These are phyloP conservation scores for Brachyhypopomus occidentalis DNA, from an alignment of 2,113 vertebrate species.

Conservation along the genomic window DNA sequence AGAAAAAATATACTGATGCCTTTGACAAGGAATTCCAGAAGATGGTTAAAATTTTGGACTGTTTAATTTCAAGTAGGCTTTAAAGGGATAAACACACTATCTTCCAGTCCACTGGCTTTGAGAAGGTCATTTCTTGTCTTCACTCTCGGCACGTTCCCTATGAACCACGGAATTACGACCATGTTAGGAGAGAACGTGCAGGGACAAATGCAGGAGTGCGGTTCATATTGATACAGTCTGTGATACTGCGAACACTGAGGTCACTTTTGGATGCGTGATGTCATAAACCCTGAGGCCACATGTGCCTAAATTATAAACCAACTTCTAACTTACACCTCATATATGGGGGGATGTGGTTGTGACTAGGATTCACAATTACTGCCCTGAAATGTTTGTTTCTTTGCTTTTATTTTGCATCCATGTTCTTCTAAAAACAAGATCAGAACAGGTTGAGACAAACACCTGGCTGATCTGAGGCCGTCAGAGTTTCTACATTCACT, in stretches of 20 bases:
- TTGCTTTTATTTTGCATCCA: neutral
- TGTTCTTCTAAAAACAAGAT: neutral
- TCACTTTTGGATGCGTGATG: constrained; percentile 6
- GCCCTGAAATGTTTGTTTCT: neutral
- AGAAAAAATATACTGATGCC: neutral
- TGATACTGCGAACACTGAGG: constrained; percentile 1
- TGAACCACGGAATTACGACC: constrained; percentile 61
- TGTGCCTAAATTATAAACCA: constrained; percentile 9
- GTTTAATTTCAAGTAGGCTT: constrained; percentile 61
- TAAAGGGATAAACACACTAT: constrained; percentile 61
- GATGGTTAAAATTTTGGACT: constrained; percentile 55
- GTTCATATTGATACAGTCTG: constrained; percentile 64
- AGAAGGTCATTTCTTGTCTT: constrained; percentile 60
- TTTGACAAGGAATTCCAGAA: constrained; percentile 67
- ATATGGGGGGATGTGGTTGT: neutral
- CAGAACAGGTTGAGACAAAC: neutral
- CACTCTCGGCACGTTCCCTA: constrained; percentile 57
- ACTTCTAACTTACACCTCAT: constrained; percentile 11
- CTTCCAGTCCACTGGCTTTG: constrained; percentile 67
- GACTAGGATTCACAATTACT: neutral
- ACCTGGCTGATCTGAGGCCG: too few species aligned
- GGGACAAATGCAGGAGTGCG: constrained; percentile 57
- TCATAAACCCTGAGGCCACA: constrained; percentile 7
- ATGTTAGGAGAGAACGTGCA: constrained; percentile 53
- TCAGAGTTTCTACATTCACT: too few species aligned